phyloP scores from a whole-genome alignment of 2,113 vertebrate genomes.

The Nesoenas mayeri region DNA sequence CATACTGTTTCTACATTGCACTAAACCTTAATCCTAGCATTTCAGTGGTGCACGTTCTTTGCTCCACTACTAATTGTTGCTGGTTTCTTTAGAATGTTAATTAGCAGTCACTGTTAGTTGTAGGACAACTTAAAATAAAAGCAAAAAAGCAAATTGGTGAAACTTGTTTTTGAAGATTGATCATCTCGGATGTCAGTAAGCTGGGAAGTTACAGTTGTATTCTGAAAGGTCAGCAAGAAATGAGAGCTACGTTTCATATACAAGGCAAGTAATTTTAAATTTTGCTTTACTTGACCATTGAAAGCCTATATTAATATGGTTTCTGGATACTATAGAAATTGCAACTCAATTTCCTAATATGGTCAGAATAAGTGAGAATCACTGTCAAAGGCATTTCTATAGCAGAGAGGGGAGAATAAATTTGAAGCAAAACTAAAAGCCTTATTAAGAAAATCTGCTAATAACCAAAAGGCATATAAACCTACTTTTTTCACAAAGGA shows the following conservation, averaged over 20 bases:
- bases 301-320: neutral
- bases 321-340: neutral
- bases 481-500: neutral
- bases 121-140: neutral
- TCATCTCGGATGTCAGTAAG: slow-evolving; percentile 5
- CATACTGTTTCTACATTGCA: neutral
- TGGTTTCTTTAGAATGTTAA: neutral
- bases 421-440: neutral
- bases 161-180: slow-evolving; percentile 51
- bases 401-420: neutral
- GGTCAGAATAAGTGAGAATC: neutral
- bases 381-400: neutral
- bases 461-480: neutral
- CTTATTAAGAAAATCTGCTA: neutral
- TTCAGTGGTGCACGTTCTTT: neutral
- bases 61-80: neutral
- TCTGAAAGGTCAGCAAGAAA: slow-evolving; percentile 44
- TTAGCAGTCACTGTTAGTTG: neutral
- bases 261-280: slow-evolving; percentile 63
- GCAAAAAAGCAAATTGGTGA: neutral
- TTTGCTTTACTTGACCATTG: neutral
- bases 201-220: slow-evolving; percentile 72
- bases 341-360: neutral
- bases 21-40: neutral
- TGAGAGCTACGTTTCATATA: slow-evolving; percentile 65